phyloP scores from a whole-genome alignment of 2,797 vertebrate species.

The Coregonus sp. region DNA sequence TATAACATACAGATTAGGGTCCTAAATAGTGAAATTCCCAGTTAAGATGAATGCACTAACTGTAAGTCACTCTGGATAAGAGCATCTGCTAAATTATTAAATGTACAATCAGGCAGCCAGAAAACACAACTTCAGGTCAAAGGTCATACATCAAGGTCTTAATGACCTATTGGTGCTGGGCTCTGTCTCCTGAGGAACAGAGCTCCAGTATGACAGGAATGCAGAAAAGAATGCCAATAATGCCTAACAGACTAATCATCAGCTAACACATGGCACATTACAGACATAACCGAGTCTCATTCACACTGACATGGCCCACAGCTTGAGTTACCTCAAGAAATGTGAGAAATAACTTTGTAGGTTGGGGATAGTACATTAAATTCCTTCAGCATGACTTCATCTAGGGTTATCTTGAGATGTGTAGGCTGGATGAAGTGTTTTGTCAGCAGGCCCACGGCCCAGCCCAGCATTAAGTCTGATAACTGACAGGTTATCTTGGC shows the following conservation, averaged over 20 bases:
- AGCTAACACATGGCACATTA: neutral
- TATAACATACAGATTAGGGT: too few relatives aligned
- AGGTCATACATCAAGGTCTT: neutral
- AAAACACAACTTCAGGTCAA: neutral
- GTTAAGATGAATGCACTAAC: too few relatives aligned
- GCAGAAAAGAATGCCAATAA: too few relatives aligned
- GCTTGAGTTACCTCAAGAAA: neutral
- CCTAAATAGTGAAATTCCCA: too few relatives aligned
- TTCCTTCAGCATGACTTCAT: neutral
- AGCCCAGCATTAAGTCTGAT: conserved; percentile 19
- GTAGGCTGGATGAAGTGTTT: neutral
- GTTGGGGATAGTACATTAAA: neutral
- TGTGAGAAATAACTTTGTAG: neutral
- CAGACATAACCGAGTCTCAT: neutral
- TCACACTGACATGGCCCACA: neutral
- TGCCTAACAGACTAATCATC: neutral
- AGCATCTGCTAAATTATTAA: too few relatives aligned
- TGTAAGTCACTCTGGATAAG: too few relatives aligned
- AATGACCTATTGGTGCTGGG: neutral
- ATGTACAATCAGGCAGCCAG: neutral
- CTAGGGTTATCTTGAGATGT: neutral
- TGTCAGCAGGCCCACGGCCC: neutral
- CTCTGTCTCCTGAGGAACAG: neutral
- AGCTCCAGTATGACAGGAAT: neutral
- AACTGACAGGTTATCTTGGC: conserved; percentile 10